These are phyloP conservation scores for Pleuronectes platessa DNA, from an alignment of 2,113 vertebrate species.

Conservation along the genomic window DNA sequence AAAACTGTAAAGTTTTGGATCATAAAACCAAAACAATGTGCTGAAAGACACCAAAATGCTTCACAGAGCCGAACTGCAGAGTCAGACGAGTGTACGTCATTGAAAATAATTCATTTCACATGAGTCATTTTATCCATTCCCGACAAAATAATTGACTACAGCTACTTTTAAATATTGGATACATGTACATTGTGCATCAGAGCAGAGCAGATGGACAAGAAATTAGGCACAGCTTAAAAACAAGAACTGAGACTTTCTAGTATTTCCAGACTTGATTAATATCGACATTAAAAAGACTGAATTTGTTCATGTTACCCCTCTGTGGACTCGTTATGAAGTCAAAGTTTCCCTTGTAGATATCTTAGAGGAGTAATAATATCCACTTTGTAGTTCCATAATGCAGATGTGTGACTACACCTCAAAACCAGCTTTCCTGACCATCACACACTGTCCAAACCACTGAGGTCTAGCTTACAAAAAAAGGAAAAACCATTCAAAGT, in stretches of 20 bases:
- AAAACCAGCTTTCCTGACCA: conserved; percentile 30
- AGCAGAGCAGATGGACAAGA: conserved; percentile 9
- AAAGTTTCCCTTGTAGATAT: conserved; percentile 12
- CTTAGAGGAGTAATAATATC: conserved; percentile 29
- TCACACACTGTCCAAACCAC: conserved; percentile 45
- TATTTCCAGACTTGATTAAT: background rate
- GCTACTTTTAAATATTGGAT: background rate
- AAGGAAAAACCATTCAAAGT: conserved; percentile 14
- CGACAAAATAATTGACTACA: background rate
- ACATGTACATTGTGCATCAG: background rate
- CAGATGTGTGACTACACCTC: conserved; percentile 38
- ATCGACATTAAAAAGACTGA: background rate
- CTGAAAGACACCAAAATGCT: background rate
- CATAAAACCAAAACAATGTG: background rate
- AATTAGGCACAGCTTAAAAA: background rate
- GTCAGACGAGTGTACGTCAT: background rate
- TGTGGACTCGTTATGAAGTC: background rate
- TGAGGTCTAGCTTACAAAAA: conserved; percentile 38
- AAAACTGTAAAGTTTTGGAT: background rate
- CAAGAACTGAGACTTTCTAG: no score
- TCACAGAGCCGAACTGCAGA: background rate
- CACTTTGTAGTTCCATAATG: conserved; percentile 15
- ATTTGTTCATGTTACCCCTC: background rate
- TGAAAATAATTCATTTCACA: background rate
- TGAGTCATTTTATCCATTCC: background rate